Percentiles rank a stretch among this genome's conserved stretches.
These are phyloP conservation scores for Peromyscus nudipes DNA, from an alignment of 2,797 vertebrate species.

Conservation along the genomic window DNA sequence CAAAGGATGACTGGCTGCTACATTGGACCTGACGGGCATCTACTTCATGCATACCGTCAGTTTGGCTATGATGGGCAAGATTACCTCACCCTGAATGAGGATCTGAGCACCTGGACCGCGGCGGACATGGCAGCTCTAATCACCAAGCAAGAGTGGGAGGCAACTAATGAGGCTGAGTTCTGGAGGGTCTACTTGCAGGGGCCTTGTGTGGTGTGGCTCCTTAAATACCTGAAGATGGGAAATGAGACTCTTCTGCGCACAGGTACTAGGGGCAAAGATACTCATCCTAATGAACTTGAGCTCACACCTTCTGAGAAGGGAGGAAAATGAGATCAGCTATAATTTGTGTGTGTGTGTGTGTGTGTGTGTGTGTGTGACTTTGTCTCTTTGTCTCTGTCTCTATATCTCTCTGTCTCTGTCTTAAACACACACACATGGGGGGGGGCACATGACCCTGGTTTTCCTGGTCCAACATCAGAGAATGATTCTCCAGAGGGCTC, in stretches of 20 bases:
- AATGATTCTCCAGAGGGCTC: not conserved
- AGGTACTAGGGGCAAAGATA: not conserved
- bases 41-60: not conserved
- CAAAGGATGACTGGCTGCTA: constrained; percentile 12
- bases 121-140: not conserved
- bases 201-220: not conserved
- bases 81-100: not conserved
- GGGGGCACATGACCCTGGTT: not conserved
- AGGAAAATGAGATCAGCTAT: not conserved
- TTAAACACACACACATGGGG: not conserved
- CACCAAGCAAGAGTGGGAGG: not conserved
- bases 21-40: not conserved
- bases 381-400: not conserved
- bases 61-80: not conserved
- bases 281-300: not conserved
- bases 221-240: not conserved
- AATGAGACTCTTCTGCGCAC: not conserved
- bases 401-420: not conserved
- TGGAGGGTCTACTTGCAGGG: not conserved
- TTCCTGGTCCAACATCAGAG: not conserved
- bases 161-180: not conserved
- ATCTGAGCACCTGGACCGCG: not conserved
- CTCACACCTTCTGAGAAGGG: not conserved
- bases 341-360: not conserved
- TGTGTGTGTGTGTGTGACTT: not conserved